These are phyloP conservation scores for Pteronotus mesoamericanus DNA, from an alignment of 2,797 vertebrate species.

Conservation along the genomic window DNA sequence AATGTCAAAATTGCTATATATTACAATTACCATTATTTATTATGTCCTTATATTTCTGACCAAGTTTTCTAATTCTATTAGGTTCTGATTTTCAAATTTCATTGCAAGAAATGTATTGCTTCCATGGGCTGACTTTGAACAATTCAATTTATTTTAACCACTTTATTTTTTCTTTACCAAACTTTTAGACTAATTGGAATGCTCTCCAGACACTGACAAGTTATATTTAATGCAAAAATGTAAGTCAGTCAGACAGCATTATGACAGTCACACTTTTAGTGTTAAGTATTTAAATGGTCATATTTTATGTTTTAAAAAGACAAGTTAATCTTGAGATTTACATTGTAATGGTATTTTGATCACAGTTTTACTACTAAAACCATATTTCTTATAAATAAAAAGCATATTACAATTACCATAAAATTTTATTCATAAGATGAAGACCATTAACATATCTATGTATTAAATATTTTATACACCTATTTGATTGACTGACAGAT, in stretches of 20 bases:
- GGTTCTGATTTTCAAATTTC: conserved; percentile 51
- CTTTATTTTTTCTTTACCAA: not conserved
- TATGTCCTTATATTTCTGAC: conserved; percentile 11
- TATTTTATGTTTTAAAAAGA: not conserved
- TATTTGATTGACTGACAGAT: not conserved
- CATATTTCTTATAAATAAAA: conserved; percentile 11
- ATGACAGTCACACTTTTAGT: not conserved
- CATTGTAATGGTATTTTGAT: not conserved
- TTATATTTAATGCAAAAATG: conserved; percentile 16
- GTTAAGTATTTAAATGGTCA: not conserved
- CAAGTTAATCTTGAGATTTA: not conserved
- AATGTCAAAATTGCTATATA: conserved; percentile 56
- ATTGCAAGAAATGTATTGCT: conserved; percentile 14
- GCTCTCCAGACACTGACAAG: not conserved
- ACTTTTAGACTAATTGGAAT: not conserved
- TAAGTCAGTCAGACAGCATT: not conserved
- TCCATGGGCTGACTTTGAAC: not conserved
- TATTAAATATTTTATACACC: not conserved
- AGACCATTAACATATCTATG: not conserved
- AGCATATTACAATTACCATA: not conserved
- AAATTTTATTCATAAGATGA: not conserved
- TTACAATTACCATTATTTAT: conserved; percentile 53
- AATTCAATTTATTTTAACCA: not conserved
- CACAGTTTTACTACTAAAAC: not conserved
- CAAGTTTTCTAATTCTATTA: conserved; percentile 38